Base-by-base conservation (phyloP, 2,888 invertebrate species). In the Platynereis dumerilii region DNA sequence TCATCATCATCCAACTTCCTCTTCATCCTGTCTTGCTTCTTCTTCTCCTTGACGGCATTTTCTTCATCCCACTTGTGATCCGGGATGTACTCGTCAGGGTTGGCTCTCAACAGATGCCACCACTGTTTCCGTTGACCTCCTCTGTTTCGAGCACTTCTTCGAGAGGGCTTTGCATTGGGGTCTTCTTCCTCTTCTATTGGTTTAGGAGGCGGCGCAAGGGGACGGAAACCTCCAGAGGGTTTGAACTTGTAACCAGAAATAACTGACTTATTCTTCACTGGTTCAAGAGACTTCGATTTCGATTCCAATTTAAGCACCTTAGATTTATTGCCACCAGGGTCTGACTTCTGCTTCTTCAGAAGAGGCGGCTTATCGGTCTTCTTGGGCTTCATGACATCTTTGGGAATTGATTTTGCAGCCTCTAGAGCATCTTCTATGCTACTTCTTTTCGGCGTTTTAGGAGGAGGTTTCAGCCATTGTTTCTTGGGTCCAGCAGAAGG, bases 31-130 rank as follows among this genome's bases (percentile, higher is more conserved):
- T 48, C 39, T 39, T 63, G 20, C 5, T 58, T 45, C 26, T 58
- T 63, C 56, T 58, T 20, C 48, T 61, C 57, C 53, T 58, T 45
- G 22, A 27, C 2, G 2, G 44, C 62, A 20, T 44, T 24, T 42
- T 65, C 68, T 20, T 64, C 53, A 7, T 66, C 64, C 70, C 65
- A 66, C 42, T 64, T 52, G n/a, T 60, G 34, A 29, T 59, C 66
- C 28, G 58, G 45, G 17, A 64, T 61, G 28, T 58, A 68, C 42
- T 69, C 68, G 44, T 70, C 70, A n/a, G 70, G 70, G 12, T 56
- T 58, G 1, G 70, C 70, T 5, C 68, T 34, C 17, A 70, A 66
- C n/a, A 70, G 56, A 39, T 70, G 70, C 57, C 68, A 60, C 70
- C 70, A 70, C 44, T 58, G 56, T 58, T 68, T 68, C 2, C 70